phyloP scores from a whole-genome alignment of 2,888 invertebrate species.

The Ornithoptera alexandrae region DNA sequence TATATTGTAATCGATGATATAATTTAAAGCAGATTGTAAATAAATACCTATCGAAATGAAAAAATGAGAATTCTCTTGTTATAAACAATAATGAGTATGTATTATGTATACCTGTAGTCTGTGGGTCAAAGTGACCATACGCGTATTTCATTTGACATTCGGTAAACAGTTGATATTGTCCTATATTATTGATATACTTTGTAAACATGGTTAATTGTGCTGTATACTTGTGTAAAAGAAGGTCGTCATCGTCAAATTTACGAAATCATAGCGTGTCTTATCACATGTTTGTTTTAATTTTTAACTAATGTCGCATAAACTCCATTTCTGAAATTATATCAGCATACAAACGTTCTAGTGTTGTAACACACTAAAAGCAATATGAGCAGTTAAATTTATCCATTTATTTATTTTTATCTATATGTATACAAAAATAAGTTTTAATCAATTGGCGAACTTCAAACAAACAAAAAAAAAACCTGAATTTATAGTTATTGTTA shows the following conservation, averaged over 20 bases:
- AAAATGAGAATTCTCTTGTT: background rate
- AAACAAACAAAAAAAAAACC: no score
- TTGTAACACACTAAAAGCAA: constrained; percentile 3
- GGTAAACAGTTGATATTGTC: constrained; percentile 7
- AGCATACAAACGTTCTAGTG: constrained; percentile 16
- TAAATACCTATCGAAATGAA: background rate
- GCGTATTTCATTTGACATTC: constrained; percentile 21
- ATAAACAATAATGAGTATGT: background rate
- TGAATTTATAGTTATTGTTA: no score
- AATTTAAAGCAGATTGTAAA: background rate
- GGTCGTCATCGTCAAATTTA: constrained; percentile 23
- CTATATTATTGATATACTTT: constrained; percentile 5
- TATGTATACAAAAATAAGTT: background rate
- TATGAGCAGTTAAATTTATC: background rate
- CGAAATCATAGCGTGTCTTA: constrained; percentile 19
- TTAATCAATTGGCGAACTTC: no score
- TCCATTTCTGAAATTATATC: constrained; percentile 5
- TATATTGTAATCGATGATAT: no score
- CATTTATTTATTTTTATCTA: background rate
- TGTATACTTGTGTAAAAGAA: constrained; percentile 27
- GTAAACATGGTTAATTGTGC: constrained; percentile 28
- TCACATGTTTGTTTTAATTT: constrained; percentile 16
- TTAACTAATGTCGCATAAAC: background rate
- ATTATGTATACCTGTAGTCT: constrained; percentile 3
- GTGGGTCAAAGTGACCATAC: constrained; percentile 28